A percentile compares a stretch with the other conserved stretches of the same genome.
Evolutionary conservation across 1,140 invertebrate species (phyloP).

Genomic region (Hycleus cichorii): DNA sequence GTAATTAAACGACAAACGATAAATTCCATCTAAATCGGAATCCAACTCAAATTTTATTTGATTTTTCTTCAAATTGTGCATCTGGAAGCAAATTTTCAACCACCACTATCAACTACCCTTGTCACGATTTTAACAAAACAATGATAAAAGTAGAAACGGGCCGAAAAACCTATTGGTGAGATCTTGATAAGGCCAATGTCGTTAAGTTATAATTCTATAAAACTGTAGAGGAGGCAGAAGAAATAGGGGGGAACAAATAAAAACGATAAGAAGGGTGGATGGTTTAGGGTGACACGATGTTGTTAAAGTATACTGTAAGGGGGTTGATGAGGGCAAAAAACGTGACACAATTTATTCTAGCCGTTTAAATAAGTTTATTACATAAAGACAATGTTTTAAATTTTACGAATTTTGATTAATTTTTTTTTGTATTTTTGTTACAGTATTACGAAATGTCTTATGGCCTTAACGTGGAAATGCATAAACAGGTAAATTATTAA

Average conservation of each 20-base stretch:
- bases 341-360: constrained; percentile 28
- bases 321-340: constrained; percentile 12
- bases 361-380: constrained; percentile 32
- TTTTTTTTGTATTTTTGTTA: constrained; percentile 49
- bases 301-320: constrained; percentile 7
- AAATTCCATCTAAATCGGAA: too few relatives aligned
- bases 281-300: constrained; percentile 1
- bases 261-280: too few relatives aligned
- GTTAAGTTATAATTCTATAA: constrained; percentile 22
- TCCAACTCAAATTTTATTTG: not conserved
- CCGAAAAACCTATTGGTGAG: not conserved
- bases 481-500: constrained; percentile 83
- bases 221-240: constrained; percentile 15
- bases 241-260: not conserved
- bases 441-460: constrained; percentile 99
- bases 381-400: constrained; percentile 29
- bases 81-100: too few relatives aligned
- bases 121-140: too few relatives aligned
- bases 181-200: constrained; percentile 28
- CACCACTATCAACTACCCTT: too few relatives aligned
- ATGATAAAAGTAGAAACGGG: too few relatives aligned
- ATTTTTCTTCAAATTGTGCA: not conserved
- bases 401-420: not conserved
- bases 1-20: too few relatives aligned
- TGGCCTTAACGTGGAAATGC: constrained; percentile 98